These are phyloP conservation scores for Drosophila longiperda DNA, from an alignment of 2,888 invertebrate genomes.

Conservation along the genomic window DNA sequence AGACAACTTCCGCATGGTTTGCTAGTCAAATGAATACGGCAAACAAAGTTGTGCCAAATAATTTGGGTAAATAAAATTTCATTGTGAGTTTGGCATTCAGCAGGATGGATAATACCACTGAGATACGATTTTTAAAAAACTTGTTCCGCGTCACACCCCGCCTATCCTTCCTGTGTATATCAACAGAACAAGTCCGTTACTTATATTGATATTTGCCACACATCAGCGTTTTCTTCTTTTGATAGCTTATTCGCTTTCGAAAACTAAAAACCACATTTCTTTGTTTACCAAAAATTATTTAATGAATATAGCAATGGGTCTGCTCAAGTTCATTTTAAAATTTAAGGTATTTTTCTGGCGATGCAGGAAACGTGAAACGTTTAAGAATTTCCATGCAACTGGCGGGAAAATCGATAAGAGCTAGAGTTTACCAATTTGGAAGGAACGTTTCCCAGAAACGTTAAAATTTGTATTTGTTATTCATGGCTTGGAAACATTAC, in stretches of 20 bases:
- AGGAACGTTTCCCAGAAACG: background rate
- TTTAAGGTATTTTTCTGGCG: background rate
- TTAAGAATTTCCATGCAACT: too few species aligned
- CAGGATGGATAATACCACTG: conserved; percentile 11
- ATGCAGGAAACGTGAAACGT: too few species aligned
- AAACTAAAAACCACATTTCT: too few species aligned
- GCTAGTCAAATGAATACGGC: conserved; percentile 54
- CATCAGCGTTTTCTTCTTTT: background rate
- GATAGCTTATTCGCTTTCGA: background rate
- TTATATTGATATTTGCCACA: background rate
- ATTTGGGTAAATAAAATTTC: conserved; percentile 55
- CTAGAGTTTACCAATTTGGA: background rate
- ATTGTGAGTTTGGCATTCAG: conserved; percentile 40
- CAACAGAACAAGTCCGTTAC: background rate
- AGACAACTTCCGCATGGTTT: conserved; percentile 63
- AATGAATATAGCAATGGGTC: background rate
- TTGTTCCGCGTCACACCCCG: background rate
- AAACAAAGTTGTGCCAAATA: conserved; percentile 68
- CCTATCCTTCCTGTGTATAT: background rate
- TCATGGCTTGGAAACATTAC: background rate
- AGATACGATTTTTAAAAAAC: background rate
- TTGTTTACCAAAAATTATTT: too few species aligned
- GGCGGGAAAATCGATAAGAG: background rate
- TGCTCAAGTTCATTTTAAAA: background rate
- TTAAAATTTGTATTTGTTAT: background rate